A percentile compares a stretch with the other conserved stretches of the same genome.
These are phyloP conservation scores for Drosophila auraria DNA, from an alignment of 1,140 invertebrate species.

Conservation along the genomic window DNA sequence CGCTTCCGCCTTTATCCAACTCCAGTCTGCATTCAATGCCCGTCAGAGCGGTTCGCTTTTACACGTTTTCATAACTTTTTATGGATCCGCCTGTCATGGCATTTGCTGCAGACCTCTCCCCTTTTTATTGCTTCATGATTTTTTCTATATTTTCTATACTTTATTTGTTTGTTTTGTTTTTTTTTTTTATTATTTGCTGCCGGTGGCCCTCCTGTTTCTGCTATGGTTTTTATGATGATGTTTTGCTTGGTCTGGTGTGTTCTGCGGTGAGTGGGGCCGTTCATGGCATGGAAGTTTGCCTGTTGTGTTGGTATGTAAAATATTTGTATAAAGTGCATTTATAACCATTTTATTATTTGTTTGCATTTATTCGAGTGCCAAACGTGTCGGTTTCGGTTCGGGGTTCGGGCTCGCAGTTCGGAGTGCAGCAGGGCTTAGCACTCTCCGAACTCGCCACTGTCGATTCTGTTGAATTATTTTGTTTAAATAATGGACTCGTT, in stretches of 20 bases:
- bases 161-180: constrained; percentile 53
- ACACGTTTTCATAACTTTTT: constrained; percentile 76
- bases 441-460: constrained; percentile 14
- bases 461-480: constrained; percentile 53
- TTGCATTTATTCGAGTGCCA: constrained; percentile 56
- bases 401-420: neutral
- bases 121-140: constrained; percentile 56
- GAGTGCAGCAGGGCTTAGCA: constrained; percentile 30
- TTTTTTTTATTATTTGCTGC: constrained; percentile 19
- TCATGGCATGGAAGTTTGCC: constrained; percentile 27
- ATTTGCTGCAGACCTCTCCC: constrained; percentile 32
- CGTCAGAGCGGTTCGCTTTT: constrained; percentile 36
- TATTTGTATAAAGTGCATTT: constrained; percentile 72
- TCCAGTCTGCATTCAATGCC: constrained; percentile 6
- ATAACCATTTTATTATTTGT: constrained; percentile 68
- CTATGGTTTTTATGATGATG: constrained; percentile 49
- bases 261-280: neutral
- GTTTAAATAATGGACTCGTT: constrained; percentile 55
- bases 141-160: constrained; percentile 53
- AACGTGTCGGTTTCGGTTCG: constrained; percentile 23
- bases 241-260: constrained; percentile 39
- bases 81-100: constrained; percentile 55
- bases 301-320: constrained; percentile 58
- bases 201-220: constrained; percentile 24
- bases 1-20: neutral